Conservation (phyloP, 2,888 invertebrate genomes). For the Drosophila koepferae region DNA sequence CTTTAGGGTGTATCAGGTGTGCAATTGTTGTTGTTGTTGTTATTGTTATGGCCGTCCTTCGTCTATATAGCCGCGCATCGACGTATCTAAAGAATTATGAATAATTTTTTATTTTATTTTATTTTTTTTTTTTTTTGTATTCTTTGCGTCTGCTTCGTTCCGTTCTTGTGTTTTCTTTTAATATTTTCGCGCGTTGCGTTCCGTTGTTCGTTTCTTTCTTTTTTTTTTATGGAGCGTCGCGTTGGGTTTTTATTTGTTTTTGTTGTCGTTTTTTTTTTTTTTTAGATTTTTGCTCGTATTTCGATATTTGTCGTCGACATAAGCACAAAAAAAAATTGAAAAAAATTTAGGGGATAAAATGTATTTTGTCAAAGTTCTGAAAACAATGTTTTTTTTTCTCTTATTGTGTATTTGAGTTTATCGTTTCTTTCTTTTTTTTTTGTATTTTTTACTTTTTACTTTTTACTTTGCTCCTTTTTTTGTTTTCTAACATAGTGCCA, state of each 20-base stretch:
- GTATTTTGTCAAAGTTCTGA: constrained; percentile 9
- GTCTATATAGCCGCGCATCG: constrained; percentile 33
- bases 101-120: constrained; percentile 27
- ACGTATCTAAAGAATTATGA: constrained; percentile 36
- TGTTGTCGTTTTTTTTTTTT: constrained; percentile 16
- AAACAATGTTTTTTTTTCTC: constrained; percentile 6
- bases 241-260: constrained; percentile 25
- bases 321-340: constrained; percentile 28
- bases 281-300: constrained; percentile 4
- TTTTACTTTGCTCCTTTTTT: constrained; percentile 23
- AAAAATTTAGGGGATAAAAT: constrained; percentile 16
- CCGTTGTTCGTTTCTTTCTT: constrained; percentile 18
- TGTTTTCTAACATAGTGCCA: constrained; percentile 42
- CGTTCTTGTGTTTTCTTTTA: constrained; percentile 38
- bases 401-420: constrained; percentile 10
- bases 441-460: constrained; percentile 3
- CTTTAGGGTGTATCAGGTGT: constrained; percentile 33
- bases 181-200: constrained; percentile 26
- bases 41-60: constrained; percentile 5
- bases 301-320: constrained; percentile 20
- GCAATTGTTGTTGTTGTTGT: constrained; percentile 32
- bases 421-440: constrained; percentile 1
- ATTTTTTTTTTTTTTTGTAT: neutral
- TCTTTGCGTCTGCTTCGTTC: constrained; percentile 28
- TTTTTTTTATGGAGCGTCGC: constrained; percentile 43